Evolutionary conservation across 2,888 invertebrate species (phyloP), one percentile per base, ranked within the genome.

Genomic region (Calliscelio sp.): DNA sequence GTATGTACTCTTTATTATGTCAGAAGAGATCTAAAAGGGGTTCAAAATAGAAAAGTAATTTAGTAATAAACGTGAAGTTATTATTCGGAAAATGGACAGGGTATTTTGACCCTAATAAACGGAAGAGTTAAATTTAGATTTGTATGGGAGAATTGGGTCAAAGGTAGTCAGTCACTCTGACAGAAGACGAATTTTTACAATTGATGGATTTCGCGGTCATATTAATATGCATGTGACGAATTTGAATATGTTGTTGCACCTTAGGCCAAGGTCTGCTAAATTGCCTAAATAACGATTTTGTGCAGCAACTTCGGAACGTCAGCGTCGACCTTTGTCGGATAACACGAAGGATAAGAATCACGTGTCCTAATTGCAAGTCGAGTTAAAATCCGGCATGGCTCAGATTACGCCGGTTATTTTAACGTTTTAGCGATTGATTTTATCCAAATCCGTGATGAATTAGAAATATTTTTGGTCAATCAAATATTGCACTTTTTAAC

Each of bases 271-370:
- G 85, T 81, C 81, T 73, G 51, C 46, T 78, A 68, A 78, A 85
- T 85, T 85, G 70, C 78, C 74, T 46, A 81, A 85, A 81, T 85
- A 85, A 85, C 85, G 85, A 85, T 85, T 85, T 81, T 81, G 61
- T 70, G 78, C 70, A 38, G 32, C 59, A 73, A 59, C 71, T 71
- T 71, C n/a, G 61, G 38, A 84, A 75, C 70, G 79, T 83, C 74
- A 74, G 79, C 44, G 55, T n/a, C 71, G 85, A 85, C 85, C 85
- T 81, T 85, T 81, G 81, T 66, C n/a, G 75, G 57, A 81, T 70
- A 74, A 53, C 81, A 78, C 81, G 81, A 81, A 78, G 74, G 81
- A 85, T 85, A 78, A 79, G 63, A 73, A 81, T 81, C 78, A 78
- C 71, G 81, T 71, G 78, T 81, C 73, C 81, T 79, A 85, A 81